Conservation (phyloP, 2,113 vertebrate genomes). For the Bufo gargarizans region DNA sequence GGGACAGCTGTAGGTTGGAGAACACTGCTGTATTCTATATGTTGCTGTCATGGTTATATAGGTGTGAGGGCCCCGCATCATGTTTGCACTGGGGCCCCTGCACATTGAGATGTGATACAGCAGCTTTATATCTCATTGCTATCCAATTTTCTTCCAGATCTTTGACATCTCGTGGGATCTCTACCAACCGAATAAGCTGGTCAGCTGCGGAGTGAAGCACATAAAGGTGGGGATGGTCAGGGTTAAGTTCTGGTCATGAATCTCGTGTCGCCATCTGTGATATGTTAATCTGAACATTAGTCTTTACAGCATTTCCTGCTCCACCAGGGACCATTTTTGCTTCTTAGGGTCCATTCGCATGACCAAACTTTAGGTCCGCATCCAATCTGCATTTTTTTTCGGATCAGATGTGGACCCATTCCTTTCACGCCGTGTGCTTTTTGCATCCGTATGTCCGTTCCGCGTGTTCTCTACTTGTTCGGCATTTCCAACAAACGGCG, state of each 20-base stretch:
- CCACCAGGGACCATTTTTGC: no score
- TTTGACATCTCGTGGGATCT: constrained; percentile 98
- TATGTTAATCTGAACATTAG: neutral
- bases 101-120: neutral
- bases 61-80: no score
- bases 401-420: no score
- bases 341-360: no score
- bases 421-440: no score
- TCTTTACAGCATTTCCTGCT: neutral
- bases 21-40: neutral
- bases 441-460: no score
- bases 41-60: no score
- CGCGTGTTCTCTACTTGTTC: no score
- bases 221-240: constrained; percentile 83
- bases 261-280: neutral
- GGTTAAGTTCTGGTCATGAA: neutral
- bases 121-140: constrained; percentile 1
- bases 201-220: constrained; percentile 96
- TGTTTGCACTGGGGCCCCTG: neutral
- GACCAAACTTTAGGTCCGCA: no score
- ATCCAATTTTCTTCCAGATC: constrained; percentile 76
- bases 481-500: no score
- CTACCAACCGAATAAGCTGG: constrained; percentile 93
- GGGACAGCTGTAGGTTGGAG: neutral
- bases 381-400: no score